These are phyloP conservation scores for Myotis yumanensis DNA, from an alignment of 2,113 vertebrate genomes.

Conservation along the genomic window DNA sequence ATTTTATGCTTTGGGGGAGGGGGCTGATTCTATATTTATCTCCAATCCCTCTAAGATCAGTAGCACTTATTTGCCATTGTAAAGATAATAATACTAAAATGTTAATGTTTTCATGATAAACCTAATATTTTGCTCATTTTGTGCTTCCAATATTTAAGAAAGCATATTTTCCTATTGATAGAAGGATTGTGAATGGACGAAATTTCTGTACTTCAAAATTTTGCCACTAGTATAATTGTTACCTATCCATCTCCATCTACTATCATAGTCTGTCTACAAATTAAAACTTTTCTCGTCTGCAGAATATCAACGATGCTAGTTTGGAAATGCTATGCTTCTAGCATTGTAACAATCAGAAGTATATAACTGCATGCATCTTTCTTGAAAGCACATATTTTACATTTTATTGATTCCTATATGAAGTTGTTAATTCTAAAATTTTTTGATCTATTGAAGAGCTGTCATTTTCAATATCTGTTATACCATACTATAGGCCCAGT, in stretches of 20 bases:
- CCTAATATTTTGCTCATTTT: background rate
- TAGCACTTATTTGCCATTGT: constrained; percentile 39
- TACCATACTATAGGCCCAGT: background rate
- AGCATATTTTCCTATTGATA: constrained; percentile 29
- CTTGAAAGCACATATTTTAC: background rate
- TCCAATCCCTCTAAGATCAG: background rate
- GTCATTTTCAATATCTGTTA: background rate
- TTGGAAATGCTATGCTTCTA: background rate
- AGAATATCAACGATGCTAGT: background rate
- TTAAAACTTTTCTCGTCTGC: constrained; percentile 25
- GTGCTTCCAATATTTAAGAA: background rate
- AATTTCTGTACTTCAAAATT: constrained; percentile 16
- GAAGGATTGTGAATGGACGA: background rate
- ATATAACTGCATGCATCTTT: background rate
- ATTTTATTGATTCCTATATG: background rate
- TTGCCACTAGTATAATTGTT: background rate
- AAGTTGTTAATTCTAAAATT: constrained; percentile 40
- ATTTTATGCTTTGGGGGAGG: background rate
- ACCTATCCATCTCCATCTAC: background rate
- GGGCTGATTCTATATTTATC: background rate
- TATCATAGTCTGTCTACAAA: background rate
- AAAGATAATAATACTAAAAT: background rate
- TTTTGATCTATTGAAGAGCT: background rate
- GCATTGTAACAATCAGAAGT: background rate
- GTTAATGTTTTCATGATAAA: constrained; percentile 17